Conservation (phyloP, 2,888 invertebrate species). For the Drosophila mimetica region DNA sequence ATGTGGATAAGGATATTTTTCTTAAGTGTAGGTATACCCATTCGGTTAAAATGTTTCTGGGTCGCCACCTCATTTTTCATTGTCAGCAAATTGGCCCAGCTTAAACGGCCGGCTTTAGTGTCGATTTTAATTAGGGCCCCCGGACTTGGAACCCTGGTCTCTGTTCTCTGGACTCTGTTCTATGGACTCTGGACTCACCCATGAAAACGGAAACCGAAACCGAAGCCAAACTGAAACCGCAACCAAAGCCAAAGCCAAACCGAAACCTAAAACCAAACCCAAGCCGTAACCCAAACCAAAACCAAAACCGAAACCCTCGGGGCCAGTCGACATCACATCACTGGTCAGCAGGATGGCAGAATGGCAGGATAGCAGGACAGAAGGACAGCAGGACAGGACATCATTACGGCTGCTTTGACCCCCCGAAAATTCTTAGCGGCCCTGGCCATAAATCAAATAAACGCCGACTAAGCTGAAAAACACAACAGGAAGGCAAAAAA, state of each 20-base stretch:
- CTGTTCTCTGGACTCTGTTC: too few relatives aligned
- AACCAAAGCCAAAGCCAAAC: conserved; percentile 3
- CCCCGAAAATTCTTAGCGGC: conserved; percentile 54
- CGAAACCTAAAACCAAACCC: conserved; percentile 1
- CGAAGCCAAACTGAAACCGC: conserved; percentile 5
- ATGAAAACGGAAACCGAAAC: conserved; percentile 8
- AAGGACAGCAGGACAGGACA: conserved; percentile 30
- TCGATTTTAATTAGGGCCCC: conserved; percentile 72
- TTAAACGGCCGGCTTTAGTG: conserved; percentile 60
- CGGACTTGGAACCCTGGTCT: neutral
- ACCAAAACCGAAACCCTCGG: conserved; percentile 18
- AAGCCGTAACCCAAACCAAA: neutral
- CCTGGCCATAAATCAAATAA: conserved; percentile 78
- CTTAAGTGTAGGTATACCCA: conserved; percentile 1
- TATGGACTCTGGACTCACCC: neutral
- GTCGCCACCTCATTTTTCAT: conserved; percentile 30
- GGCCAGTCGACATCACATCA: conserved; percentile 22
- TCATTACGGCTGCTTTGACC: conserved; percentile 34
- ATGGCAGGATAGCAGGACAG: conserved; percentile 33
- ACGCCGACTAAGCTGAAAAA: conserved; percentile 70
- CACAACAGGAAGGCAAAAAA: conserved; percentile 32
- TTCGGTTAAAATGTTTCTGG: neutral
- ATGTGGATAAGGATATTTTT: too few relatives aligned
- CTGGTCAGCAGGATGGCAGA: conserved; percentile 19
- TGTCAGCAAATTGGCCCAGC: conserved; percentile 68